Evolutionary conservation across 2,797 vertebrate species (phyloP), one percentile per base, ranked within the genome.

Genomic region (Diceros bicornis): DNA sequence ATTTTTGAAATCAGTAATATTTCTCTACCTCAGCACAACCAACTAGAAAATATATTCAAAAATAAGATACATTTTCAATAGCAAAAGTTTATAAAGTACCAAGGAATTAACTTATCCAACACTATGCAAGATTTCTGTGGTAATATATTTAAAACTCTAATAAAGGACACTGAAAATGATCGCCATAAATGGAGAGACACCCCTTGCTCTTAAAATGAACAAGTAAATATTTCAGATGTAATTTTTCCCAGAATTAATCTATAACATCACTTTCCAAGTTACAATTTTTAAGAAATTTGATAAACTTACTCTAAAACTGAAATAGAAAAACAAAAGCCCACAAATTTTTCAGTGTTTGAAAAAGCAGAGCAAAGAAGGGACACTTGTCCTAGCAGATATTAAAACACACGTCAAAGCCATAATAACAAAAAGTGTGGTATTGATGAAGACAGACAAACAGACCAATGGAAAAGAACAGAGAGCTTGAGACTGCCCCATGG

Each of bases 181-280:
- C 10, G 14, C 14, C 47, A 82, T 14, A 86, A 47, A 81, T 27
- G 18, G 29, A 81, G n/a, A 86, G 29, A 52, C 2, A 52, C 0
- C 25, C 25, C 64, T 81, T 66, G 3, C 18, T 94, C 52, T 85
- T 47, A 72, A 83, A 62, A 4, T 89, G 29, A 84, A 68, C 44
- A 37, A 55, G 34, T 81, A n/a, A 81, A 83, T 71, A 86, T 69
- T 85, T 81, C 20, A 75, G 95, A 47, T 32, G 20, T 13, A 55
- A 68, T 44, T 94, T 50, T 86, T 52, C 74, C 64, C 23, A 62
- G 79, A 55, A 82, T 32, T 62, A 85, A 97, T 69, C 72, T 57
- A 57, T 50, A 89, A 93, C 77, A n/a, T 89, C n/a, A 92, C 79
- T 86, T 94, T 82, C 66, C 37, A 77, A 68, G 62, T 64, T 75